A percentile compares a stretch with the other conserved stretches of the same genome.
These are phyloP conservation scores for Gambusia affinis DNA, from an alignment of 2,113 vertebrate species.

Conservation along the genomic window DNA sequence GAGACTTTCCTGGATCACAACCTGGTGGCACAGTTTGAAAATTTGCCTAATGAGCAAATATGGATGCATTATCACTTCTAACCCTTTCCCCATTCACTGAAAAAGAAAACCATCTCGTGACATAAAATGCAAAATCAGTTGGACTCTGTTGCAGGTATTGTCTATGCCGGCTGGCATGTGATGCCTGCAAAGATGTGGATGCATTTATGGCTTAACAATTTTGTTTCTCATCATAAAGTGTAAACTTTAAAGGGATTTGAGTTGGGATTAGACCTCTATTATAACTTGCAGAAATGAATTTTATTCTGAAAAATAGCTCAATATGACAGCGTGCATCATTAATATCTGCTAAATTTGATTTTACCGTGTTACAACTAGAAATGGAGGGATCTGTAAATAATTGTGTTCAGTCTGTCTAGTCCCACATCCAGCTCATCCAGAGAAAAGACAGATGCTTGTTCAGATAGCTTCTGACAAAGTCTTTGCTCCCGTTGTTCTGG, in stretches of 20 bases:
- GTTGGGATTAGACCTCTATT: slow-evolving; percentile 8
- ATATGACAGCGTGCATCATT: neutral
- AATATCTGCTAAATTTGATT: too few relatives aligned
- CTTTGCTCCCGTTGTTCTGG: too few relatives aligned
- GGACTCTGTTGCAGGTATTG: neutral
- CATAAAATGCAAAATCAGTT: neutral
- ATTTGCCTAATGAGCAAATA: slow-evolving; percentile 9
- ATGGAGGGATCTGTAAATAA: too few relatives aligned
- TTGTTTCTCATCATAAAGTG: slow-evolving; percentile 12
- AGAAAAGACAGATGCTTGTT: too few relatives aligned
- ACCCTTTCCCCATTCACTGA: too few relatives aligned
- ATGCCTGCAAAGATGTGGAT: neutral
- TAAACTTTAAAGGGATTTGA: neutral
- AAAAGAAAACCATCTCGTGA: neutral
- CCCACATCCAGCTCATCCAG: too few relatives aligned
- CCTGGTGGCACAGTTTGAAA: neutral
- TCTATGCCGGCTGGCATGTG: neutral
- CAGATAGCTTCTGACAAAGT: too few relatives aligned
- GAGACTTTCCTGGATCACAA: neutral
- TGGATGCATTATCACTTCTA: neutral
- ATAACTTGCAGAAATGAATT: neutral
- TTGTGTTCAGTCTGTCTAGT: too few relatives aligned
- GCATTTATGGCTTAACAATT: slow-evolving; percentile 9
- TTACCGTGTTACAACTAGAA: too few relatives aligned
- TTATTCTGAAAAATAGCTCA: slow-evolving; percentile 1